Conservation (phyloP, 2,113 vertebrate species). For the Dipodomys merriami region DNA sequence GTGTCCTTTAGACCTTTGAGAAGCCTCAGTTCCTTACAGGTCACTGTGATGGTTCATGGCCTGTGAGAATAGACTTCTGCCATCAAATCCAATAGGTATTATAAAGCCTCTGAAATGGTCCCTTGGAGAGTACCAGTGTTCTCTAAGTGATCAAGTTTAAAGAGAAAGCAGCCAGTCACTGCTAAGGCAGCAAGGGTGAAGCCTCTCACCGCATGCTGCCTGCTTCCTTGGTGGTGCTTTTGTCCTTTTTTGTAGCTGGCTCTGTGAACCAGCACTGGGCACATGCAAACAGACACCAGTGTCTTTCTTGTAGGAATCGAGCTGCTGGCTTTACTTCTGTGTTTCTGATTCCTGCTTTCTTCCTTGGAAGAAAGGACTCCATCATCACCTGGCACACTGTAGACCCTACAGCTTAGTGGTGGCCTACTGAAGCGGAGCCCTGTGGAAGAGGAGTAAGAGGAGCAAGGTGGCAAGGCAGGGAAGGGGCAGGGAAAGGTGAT, state of each 20-base stretch:
- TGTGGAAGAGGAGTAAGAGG: neutral
- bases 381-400: neutral
- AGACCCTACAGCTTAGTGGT: neutral
- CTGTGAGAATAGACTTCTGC: neutral
- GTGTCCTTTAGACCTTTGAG: neutral
- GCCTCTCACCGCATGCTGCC: neutral
- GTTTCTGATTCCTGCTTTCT: neutral
- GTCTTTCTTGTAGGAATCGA: neutral
- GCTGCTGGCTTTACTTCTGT: neutral
- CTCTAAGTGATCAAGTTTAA: neutral
- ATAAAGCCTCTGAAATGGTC: neutral
- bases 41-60: too few species aligned
- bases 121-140: neutral
- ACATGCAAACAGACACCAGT: accelerated
- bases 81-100: neutral
- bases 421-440: neutral
- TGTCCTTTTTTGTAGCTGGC: neutral
- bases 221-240: neutral
- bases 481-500: neutral
- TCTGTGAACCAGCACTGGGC: neutral
- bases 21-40: neutral
- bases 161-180: neutral
- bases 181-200: neutral
- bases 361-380: neutral
- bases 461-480: neutral